Base-by-base conservation (phyloP, 2,888 invertebrate genomes). In the Tiliacea citrago region DNA sequence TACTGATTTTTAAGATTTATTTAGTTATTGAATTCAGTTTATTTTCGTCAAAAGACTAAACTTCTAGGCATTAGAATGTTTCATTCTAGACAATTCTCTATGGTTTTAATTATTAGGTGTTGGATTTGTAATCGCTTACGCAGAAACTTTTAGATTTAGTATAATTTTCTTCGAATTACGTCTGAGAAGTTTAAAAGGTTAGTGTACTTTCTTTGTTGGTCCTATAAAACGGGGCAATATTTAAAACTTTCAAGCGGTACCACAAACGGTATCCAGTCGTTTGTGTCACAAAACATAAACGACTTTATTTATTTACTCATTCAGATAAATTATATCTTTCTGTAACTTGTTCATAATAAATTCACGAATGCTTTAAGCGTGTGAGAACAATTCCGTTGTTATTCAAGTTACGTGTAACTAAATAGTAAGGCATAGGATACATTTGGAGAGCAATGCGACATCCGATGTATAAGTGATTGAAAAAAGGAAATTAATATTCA, bases 391-490 rank as follows among this genome's bases (percentile, higher is more conserved):
- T 53, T 69, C 24, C 12, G 47, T 67, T 29, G 51, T 60, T 51
- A 65, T 3, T 21, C 7, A 65, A 68, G 53, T 75, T 58, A 35
- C 55, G 35, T 51, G 49, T 66, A 47, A 61, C 35, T 62, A 39
- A n/a, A 61, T 60, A 29, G 35, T 57, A 42, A 57, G 24, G 5
- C 6, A 9, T 6, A 42, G 9, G 9, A 21, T 18, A 67, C 18
- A 53, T 39, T n/a, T 51, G 18, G 39, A 39, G 12, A 5, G 16
- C 6, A 21, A n/a, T n/a, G 16, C 35, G 4, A 18, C 29, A 7
- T 35, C 8, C 21, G 2, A 29, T 60, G 8, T 35, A 4, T 21
- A 60, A 35, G 29, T 18, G 29, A 21, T 21, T 21, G 6, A 58
- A 35, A 18, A 18, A 35, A 35, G 35, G 18, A 6, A 29, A 58